These are phyloP conservation scores for Peucedramus taeniatus DNA, from an alignment of 2,113 vertebrate species.

Conservation along the genomic window DNA sequence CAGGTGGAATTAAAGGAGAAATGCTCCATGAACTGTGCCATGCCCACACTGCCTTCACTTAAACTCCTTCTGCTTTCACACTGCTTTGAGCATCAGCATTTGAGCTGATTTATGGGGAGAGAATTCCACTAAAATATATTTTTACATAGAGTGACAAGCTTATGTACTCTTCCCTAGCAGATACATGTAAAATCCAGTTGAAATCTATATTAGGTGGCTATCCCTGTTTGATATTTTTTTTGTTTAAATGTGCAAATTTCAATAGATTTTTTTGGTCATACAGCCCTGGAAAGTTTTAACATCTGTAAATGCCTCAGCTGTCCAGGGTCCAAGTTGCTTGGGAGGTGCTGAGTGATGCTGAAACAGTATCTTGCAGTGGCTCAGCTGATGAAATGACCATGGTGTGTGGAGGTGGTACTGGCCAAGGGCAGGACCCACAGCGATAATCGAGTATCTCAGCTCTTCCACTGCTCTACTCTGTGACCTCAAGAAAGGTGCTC, in stretches of 20 bases:
- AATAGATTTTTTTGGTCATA: neutral
- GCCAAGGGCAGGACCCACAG: neutral
- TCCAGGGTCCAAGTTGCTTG: neutral
- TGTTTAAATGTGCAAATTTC: neutral
- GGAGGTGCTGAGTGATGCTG: neutral
- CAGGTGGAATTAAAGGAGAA: slow-evolving; percentile 21
- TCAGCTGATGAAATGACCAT: neutral
- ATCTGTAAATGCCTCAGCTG: neutral
- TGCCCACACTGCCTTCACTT: neutral
- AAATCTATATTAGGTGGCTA: neutral
- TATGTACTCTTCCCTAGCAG: neutral
- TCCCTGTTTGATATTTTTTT: neutral
- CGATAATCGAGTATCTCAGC: neutral
- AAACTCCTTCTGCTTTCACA: neutral
- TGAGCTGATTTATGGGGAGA: neutral
- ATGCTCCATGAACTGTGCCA: neutral
- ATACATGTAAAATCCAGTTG: neutral
- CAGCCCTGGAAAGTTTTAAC: neutral
- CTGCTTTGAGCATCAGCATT: neutral
- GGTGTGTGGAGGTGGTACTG: neutral
- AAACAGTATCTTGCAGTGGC: neutral
- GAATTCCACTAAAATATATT: neutral
- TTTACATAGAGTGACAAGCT: neutral
- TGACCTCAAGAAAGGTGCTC: neutral
- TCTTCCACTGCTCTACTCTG: neutral